A percentile compares a stretch with the other conserved stretches of the same genome.
phyloP scores from a whole-genome alignment of 2,888 invertebrate genomes.

The Harpalus rufipes region DNA sequence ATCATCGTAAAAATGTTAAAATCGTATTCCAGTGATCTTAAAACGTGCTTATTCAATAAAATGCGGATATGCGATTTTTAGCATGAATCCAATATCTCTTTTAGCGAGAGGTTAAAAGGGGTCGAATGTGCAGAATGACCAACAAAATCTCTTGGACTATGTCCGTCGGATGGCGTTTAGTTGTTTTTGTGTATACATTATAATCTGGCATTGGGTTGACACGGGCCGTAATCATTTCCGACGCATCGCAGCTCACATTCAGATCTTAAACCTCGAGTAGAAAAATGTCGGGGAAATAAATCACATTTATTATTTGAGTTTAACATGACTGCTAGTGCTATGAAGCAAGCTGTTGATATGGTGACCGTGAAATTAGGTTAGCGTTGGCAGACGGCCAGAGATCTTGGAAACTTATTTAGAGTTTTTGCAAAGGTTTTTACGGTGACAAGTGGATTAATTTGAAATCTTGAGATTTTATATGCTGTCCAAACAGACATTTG shows the following conservation, averaged over 20 bases:
- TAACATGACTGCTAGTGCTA: neutral
- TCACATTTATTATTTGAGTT: conserved; percentile 24
- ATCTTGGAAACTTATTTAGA: conserved; percentile 9
- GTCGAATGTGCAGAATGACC: neutral
- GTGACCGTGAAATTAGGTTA: conserved; percentile 10
- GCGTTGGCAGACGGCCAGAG: neutral
- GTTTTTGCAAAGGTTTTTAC: conserved; percentile 3
- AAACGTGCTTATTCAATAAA: too few relatives aligned
- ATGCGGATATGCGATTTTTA: too few relatives aligned
- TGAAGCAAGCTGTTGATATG: conserved; percentile 5
- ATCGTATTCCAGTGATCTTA: too few relatives aligned
- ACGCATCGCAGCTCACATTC: neutral
- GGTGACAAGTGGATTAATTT: conserved; percentile 14
- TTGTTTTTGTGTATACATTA: conserved; percentile 19
- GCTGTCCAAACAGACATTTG: neutral
- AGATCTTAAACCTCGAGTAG: neutral
- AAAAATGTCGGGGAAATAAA: conserved; percentile 7
- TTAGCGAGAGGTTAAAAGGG: too few relatives aligned
- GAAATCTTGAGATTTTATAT: conserved; percentile 3
- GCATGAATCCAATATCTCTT: too few relatives aligned
- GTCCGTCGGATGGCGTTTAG: conserved; percentile 1
- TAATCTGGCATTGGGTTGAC: conserved; percentile 23
- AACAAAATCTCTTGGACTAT: neutral
- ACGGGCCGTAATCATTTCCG: conserved; percentile 6
- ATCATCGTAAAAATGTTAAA: too few relatives aligned